These are phyloP conservation scores for Tuberolachnus salignus DNA, from an alignment of 2,888 invertebrate genomes.

Conservation along the genomic window DNA sequence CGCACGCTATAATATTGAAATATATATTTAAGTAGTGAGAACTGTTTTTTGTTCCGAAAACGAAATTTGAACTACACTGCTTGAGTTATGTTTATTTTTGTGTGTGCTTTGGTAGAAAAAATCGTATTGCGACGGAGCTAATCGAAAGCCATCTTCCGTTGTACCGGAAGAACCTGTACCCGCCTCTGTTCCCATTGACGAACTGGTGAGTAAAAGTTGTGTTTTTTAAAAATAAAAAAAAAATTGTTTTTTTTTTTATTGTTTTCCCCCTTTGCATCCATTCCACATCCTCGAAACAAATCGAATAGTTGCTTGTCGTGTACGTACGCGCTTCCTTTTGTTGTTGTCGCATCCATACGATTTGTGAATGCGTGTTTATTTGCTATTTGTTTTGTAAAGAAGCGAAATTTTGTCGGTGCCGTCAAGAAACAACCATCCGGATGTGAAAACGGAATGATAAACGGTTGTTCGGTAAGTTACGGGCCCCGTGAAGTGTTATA, in stretches of 20 bases:
- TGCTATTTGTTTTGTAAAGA: conserved; percentile 56
- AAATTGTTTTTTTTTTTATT: conserved; percentile 38
- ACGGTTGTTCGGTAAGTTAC: conserved; percentile 53
- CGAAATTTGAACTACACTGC: background rate
- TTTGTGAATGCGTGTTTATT: conserved; percentile 42
- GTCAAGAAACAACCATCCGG: conserved; percentile 49
- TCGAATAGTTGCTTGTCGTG: conserved; percentile 16
- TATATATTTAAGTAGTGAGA: too few species aligned
- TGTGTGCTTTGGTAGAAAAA: conserved; percentile 60
- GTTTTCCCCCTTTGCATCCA: too few species aligned
- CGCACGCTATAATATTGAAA: background rate
- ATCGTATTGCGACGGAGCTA: conserved; percentile 61
- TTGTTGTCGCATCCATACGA: conserved; percentile 13
- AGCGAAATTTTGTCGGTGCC: conserved; percentile 43
- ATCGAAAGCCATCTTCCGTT: conserved; percentile 59
- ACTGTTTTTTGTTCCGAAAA: too few species aligned
- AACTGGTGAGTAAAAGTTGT: conserved; percentile 64
- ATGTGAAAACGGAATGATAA: conserved; percentile 48
- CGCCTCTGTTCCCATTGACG: conserved; percentile 65
- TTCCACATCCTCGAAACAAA: conserved; percentile 4
- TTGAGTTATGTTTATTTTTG: conserved; percentile 57
- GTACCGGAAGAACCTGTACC: conserved; percentile 62
- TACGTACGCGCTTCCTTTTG: conserved; percentile 22
- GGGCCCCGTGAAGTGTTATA: conserved; percentile 8
- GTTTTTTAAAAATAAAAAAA: too few species aligned